Conservation (phyloP, 2,113 vertebrate genomes). For the Neodontobutis hainanensis region DNA sequence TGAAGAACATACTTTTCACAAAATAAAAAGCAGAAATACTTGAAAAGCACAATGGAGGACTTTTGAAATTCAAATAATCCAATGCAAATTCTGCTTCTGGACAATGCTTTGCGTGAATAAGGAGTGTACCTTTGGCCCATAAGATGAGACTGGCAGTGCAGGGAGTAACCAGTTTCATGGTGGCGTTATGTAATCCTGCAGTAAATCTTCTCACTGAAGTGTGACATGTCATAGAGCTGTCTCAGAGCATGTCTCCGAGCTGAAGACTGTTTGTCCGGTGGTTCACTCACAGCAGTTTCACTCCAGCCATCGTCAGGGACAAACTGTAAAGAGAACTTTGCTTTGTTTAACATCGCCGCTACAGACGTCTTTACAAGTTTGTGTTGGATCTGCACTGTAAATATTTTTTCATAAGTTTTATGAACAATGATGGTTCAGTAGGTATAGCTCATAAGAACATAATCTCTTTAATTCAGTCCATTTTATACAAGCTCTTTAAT, state of each 20-base stretch:
- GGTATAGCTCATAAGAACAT: not conserved
- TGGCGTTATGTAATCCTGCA: slow-evolving; percentile 42
- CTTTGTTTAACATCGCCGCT: not conserved
- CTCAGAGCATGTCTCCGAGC: slow-evolving; percentile 6
- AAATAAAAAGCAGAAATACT: not conserved
- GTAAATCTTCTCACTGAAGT: slow-evolving; percentile 43
- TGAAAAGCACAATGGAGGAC: too few species aligned
- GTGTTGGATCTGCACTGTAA: not conserved
- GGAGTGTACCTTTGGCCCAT: too few species aligned
- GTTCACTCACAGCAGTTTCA: slow-evolving; percentile 29
- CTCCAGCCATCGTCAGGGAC: slow-evolving; percentile 10
- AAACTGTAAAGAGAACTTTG: slow-evolving; percentile 27
- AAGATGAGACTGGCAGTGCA: too few species aligned
- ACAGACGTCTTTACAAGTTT: slow-evolving; percentile 11
- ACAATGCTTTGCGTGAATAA: too few species aligned
- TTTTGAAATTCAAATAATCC: not conserved
- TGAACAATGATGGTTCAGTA: not conserved
- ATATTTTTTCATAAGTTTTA: not conserved
- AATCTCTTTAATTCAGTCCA: too few species aligned
- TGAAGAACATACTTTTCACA: not conserved
- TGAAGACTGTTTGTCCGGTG: slow-evolving; percentile 30
- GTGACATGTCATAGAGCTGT: slow-evolving; percentile 44
- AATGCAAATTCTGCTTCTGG: not conserved
- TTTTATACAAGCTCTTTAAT: too few species aligned
- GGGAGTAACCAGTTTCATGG: too few species aligned